Evolutionary conservation across 1,140 invertebrate genomes (phyloP).

Genomic region (Xylocopa sonorina): DNA sequence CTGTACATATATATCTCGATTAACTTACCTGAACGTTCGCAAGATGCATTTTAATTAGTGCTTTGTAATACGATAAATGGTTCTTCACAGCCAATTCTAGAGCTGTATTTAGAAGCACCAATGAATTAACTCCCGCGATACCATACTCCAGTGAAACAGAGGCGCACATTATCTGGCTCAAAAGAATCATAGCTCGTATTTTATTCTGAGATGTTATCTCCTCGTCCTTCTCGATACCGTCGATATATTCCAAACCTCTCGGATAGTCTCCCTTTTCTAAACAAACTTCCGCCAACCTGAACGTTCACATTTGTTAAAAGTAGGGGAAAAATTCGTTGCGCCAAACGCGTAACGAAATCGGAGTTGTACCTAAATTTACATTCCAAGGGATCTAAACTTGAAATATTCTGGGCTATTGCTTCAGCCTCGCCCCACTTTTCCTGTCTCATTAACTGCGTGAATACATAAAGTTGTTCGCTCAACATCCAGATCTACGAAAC

Average conservation of each 20-base stretch:
- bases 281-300: conserved; percentile 86
- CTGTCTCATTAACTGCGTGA: conserved; percentile 84
- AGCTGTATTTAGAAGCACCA: conserved; percentile 87
- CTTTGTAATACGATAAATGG: conserved; percentile 88
- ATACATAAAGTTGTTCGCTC: conserved; percentile 85
- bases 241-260: conserved; percentile 84
- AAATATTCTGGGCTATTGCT: conserved; percentile 87
- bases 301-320: conserved; percentile 66
- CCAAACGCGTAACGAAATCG: not conserved
- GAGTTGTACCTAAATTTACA: conserved; percentile 81
- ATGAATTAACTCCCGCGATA: conserved; percentile 80
- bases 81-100: conserved; percentile 87
- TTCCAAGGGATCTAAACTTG: conserved; percentile 87
- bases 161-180: conserved; percentile 87
- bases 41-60: conserved; percentile 89
- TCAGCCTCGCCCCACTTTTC: conserved; percentile 90
- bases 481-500: conserved; percentile 86
- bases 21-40: conserved; percentile 85
- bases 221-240: conserved; percentile 83
- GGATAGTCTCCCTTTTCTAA: conserved; percentile 87
- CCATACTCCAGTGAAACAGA: conserved; percentile 81
- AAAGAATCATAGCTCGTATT: conserved; percentile 87
- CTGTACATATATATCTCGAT: too few species aligned
- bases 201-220: conserved; percentile 83
- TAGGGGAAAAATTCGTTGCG: conserved; percentile 11